phyloP scores from a whole-genome alignment of 2,113 vertebrate species.

The Ciconia boyciana region DNA sequence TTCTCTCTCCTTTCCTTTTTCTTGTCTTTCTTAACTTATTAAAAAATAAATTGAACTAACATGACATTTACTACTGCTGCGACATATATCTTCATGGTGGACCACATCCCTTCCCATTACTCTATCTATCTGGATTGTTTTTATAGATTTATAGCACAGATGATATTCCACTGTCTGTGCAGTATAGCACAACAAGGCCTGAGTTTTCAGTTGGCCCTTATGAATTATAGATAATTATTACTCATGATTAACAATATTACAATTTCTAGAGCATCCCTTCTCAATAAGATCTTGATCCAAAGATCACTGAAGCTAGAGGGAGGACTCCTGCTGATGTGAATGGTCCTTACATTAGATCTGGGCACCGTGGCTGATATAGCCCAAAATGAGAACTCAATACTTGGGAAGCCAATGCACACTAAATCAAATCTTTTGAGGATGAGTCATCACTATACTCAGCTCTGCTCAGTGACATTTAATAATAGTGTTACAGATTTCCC shows the following conservation, averaged over 20 bases:
- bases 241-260: not conserved
- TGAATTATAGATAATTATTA: not conserved
- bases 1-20: not conserved
- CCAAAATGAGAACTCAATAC: not conserved
- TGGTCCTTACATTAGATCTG: not conserved
- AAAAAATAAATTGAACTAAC: not conserved
- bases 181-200: not conserved
- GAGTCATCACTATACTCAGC: not conserved
- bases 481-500: conserved; percentile 68
- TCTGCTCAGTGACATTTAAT: conserved; percentile 63
- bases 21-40: not conserved
- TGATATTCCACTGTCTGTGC: not conserved
- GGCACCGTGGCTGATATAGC: not conserved
- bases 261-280: not conserved
- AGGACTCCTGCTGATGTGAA: not conserved
- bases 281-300: not conserved
- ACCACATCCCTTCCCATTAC: not conserved
- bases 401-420: not conserved
- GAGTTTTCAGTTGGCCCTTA: not conserved
- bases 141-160: not conserved
- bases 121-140: not conserved
- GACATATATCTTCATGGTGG: not conserved
- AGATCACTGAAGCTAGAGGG: not conserved
- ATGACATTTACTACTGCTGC: not conserved
- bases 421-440: conserved; percentile 17